Evolutionary conservation across 2,797 vertebrate species (phyloP).

Genomic region (Lacerta viridis): DNA sequence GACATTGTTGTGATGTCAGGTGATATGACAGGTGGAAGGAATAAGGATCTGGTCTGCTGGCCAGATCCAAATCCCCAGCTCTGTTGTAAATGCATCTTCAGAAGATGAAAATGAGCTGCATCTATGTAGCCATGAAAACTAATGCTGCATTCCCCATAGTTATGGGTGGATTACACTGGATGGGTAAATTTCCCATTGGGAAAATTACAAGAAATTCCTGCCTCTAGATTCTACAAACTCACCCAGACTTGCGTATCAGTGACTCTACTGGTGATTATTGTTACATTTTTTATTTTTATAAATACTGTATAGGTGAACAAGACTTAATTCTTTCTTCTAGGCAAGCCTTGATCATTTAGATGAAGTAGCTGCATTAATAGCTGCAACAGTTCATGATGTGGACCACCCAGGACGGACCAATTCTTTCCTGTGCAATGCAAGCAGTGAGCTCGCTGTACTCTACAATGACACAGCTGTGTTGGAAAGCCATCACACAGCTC

Average conservation of each 20-base stretch:
- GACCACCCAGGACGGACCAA: slow-evolving; percentile 87
- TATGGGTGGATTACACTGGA: not conserved
- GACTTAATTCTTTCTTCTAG: slow-evolving; percentile 63
- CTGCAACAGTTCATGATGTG: slow-evolving; percentile 85
- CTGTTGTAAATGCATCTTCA: not conserved
- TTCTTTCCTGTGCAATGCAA: slow-evolving; percentile 86
- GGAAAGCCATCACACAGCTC: slow-evolving; percentile 86
- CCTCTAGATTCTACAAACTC: not conserved
- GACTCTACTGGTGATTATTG: not conserved
- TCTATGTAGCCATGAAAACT: not conserved
- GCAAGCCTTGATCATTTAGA: slow-evolving; percentile 84
- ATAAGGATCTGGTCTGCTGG: too few relatives aligned
- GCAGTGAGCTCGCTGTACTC: slow-evolving; percentile 85
- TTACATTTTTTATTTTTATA: slow-evolving; percentile 21
- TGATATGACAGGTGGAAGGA: too few relatives aligned
- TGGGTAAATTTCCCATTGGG: not conserved
- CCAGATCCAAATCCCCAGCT: too few relatives aligned
- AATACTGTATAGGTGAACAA: not conserved
- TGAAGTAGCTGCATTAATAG: slow-evolving; percentile 84
- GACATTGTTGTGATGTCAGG: too few relatives aligned
- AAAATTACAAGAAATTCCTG: not conserved
- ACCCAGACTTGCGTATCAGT: not conserved
- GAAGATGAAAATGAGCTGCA: not conserved
- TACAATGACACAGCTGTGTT: slow-evolving; percentile 85
- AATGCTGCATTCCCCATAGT: not conserved